Evolutionary conservation across 1,140 invertebrate species (phyloP).

Genomic region (Ips typographus): DNA sequence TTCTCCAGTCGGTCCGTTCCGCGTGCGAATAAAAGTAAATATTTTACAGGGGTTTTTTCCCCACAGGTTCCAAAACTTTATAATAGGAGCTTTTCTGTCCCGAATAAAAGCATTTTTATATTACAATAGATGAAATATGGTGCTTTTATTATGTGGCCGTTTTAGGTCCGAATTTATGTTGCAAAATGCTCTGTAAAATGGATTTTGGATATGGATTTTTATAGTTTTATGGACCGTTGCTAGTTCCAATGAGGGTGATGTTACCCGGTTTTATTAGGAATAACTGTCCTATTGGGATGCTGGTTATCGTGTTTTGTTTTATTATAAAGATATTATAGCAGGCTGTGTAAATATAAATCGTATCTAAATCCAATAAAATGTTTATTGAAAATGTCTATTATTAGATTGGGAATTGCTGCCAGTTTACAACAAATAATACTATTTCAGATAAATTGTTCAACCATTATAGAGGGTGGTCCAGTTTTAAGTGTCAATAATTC

Average conservation of each 20-base stretch:
- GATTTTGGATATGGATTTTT: slow-evolving; percentile 24
- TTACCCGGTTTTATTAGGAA: slow-evolving; percentile 1
- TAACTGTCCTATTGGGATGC: background rate
- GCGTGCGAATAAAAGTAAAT: slow-evolving; percentile 18
- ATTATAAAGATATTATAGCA: background rate
- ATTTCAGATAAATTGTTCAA: too few relatives aligned
- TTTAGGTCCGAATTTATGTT: slow-evolving; percentile 26
- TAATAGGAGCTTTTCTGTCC: slow-evolving; percentile 16
- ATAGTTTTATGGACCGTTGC: slow-evolving; percentile 15
- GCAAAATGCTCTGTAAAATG: slow-evolving; percentile 21
- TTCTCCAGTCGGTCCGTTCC: background rate
- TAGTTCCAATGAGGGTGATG: background rate
- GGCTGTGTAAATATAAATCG: too few relatives aligned
- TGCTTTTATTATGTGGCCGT: slow-evolving; percentile 21
- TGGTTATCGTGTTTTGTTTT: background rate
- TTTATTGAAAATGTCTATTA: too few relatives aligned
- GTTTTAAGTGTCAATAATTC: too few relatives aligned
- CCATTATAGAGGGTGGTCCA: too few relatives aligned
- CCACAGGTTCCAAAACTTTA: slow-evolving; percentile 16
- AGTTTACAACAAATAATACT: too few relatives aligned
- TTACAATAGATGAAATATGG: slow-evolving; percentile 24
- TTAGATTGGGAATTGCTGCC: too few relatives aligned
- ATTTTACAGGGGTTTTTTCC: slow-evolving; percentile 19
- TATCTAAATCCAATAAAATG: too few relatives aligned
- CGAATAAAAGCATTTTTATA: slow-evolving; percentile 28